phyloP scores from a whole-genome alignment of 2,888 invertebrate species.

The Heliconius aoede region DNA sequence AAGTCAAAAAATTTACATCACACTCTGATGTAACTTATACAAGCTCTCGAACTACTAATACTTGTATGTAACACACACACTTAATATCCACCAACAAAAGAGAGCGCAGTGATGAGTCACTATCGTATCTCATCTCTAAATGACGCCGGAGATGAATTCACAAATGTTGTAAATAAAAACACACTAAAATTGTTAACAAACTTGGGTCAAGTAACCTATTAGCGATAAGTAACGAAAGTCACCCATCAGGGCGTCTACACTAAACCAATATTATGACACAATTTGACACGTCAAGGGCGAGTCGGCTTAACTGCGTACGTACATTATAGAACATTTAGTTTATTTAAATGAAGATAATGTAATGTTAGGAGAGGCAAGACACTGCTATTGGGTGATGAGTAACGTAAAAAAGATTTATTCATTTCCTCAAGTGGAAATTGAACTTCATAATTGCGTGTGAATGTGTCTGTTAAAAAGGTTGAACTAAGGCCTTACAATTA shows the following conservation, averaged over 20 bases:
- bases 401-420: too few species aligned
- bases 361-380: too few species aligned
- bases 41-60: too few species aligned
- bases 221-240: slow-evolving; percentile 32
- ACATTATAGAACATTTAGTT: background rate
- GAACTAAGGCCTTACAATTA: too few species aligned
- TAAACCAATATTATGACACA: slow-evolving; percentile 15
- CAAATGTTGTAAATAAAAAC: background rate
- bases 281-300: slow-evolving; percentile 15
- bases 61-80: too few species aligned
- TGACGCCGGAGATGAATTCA: background rate
- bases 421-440: too few species aligned
- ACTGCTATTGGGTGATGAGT: too few species aligned
- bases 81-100: background rate
- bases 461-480: too few species aligned
- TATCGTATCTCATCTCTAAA: background rate
- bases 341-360: too few species aligned
- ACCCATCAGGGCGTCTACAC: slow-evolving; percentile 26
- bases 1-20: too few species aligned
- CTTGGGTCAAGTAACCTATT: slow-evolving; percentile 24
- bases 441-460: too few species aligned
- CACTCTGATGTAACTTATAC: too few species aligned
- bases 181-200: background rate
- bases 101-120: background rate
- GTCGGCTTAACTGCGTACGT: background rate